These are phyloP conservation scores for Craniophora ligustri DNA, from an alignment of 2,888 invertebrate genomes.

Conservation along the genomic window DNA sequence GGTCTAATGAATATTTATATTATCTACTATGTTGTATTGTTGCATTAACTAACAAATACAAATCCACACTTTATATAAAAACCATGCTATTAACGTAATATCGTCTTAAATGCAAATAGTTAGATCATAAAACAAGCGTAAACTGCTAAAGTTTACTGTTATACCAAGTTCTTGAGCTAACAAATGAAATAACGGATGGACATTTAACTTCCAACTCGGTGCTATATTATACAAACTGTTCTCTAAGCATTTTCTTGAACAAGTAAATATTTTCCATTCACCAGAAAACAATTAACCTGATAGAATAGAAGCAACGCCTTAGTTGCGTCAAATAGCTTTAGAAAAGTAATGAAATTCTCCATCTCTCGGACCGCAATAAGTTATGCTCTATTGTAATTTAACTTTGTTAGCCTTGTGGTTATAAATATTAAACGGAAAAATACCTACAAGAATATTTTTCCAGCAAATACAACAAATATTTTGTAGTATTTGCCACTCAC, in stretches of 20 bases:
- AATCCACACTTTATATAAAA: constrained; percentile 4
- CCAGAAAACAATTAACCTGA: background rate
- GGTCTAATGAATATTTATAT: too few species aligned
- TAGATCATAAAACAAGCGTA: constrained; percentile 35
- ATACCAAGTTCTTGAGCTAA: constrained; percentile 17
- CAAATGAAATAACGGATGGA: constrained; percentile 12
- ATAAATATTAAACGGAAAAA: too few species aligned
- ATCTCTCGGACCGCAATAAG: too few species aligned
- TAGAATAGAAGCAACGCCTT: too few species aligned
- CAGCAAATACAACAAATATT: too few species aligned
- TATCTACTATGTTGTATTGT: background rate
- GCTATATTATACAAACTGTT: background rate
- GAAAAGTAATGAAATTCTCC: too few species aligned
- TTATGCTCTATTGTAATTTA: too few species aligned
- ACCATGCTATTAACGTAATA: background rate
- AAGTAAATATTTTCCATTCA: background rate
- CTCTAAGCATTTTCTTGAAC: background rate
- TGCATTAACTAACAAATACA: background rate
- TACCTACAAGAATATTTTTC: too few species aligned
- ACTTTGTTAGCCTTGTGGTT: too few species aligned
- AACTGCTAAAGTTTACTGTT: constrained; percentile 35
- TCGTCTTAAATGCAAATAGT: constrained; percentile 20
- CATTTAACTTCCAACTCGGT: constrained; percentile 2
- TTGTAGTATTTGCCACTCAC: too few species aligned
- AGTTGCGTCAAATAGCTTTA: too few species aligned